Base-by-base conservation (phyloP, 2,888 invertebrate genomes). In the Reticulitermes lucifugus region DNA sequence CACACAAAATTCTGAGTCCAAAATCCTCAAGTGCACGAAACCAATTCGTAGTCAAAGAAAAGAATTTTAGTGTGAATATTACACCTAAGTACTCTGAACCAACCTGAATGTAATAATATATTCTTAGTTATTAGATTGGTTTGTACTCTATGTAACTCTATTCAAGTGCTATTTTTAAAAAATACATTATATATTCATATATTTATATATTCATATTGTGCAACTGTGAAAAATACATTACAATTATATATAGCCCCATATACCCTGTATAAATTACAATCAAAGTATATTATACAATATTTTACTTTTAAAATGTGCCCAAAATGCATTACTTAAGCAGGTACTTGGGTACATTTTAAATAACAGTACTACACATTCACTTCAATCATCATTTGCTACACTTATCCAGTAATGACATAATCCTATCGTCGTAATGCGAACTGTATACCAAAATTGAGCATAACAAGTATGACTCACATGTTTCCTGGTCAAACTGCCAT, bases 241-340 rank as follows among this genome's bases (percentile, higher is more conserved):
- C 73, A 73, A 41, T 73, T 73, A 73, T 41, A 21, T 14, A 41
- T 73, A 73, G 73, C 41, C 73, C 73, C 29, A 41, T 73, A 73
- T 73, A 73, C 73, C 73, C 73, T 73, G 73, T 73, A 73, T 73
- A 41, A 73, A 10, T 73, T 73, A 65, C 65, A 65, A 65, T 65
- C 12, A 70, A 70, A 65, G n/a, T 65, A 65, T 65, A 65, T 65
- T 25, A 65, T 10, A 65, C 25, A 65, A 9, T 55, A 65, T 25
- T 60, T 65, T 25, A 65, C 65, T 65, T 65, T 65, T 65, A 65
- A 65, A 65, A 65, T 65, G 65, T 65, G 65, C 65, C 65, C 65
- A 65, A 65, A 65, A n/a, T 65, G 25, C 65, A 65, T n/a, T 65
- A 6, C 9, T 65, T 65, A 65, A 65, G 6, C n/a, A 65, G 65